Conservation (phyloP, 1,140 invertebrate species). For the Charaxes varanes region DNA sequence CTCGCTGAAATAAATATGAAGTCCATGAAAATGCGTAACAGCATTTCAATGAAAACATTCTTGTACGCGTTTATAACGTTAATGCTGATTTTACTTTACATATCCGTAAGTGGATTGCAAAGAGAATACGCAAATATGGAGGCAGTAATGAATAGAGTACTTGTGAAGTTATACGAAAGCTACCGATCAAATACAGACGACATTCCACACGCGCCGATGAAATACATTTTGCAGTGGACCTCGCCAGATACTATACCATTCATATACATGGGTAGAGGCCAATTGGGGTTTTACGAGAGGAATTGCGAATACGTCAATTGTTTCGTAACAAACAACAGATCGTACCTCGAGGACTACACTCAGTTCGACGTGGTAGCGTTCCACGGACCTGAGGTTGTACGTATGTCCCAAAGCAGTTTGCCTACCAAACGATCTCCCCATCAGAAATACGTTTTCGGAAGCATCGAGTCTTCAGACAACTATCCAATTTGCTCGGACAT, state of each 20-base stretch:
- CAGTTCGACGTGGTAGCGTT: slow-evolving; percentile 57
- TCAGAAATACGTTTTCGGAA: slow-evolving; percentile 56
- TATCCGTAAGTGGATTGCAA: slow-evolving; percentile 7
- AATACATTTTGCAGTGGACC: slow-evolving; percentile 54
- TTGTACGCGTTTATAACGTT: slow-evolving; percentile 3
- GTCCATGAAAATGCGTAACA: slow-evolving; percentile 9
- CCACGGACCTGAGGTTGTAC: slow-evolving; percentile 36
- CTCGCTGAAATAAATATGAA: no score
- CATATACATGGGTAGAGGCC: slow-evolving; percentile 39
- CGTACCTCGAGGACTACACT: slow-evolving; percentile 31
- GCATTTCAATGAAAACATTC: slow-evolving; percentile 11
- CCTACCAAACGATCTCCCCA: slow-evolving; percentile 32
- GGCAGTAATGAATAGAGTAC: slow-evolving; percentile 2
- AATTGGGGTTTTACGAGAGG: slow-evolving; percentile 30
- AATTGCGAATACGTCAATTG: slow-evolving; percentile 48
- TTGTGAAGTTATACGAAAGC: slow-evolving; percentile 1
- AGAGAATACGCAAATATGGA: not conserved
- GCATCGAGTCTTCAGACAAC: slow-evolving; percentile 54
- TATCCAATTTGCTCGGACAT: slow-evolving; percentile 46
- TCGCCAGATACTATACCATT: slow-evolving; percentile 35
- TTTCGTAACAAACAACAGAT: slow-evolving; percentile 38
- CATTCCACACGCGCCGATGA: slow-evolving; percentile 9
- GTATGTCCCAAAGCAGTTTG: slow-evolving; percentile 13
- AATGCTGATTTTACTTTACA: slow-evolving; percentile 7
- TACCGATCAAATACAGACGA: not conserved